Conservation (phyloP, 2,113 vertebrate genomes). For the Oryzias celebensis region DNA sequence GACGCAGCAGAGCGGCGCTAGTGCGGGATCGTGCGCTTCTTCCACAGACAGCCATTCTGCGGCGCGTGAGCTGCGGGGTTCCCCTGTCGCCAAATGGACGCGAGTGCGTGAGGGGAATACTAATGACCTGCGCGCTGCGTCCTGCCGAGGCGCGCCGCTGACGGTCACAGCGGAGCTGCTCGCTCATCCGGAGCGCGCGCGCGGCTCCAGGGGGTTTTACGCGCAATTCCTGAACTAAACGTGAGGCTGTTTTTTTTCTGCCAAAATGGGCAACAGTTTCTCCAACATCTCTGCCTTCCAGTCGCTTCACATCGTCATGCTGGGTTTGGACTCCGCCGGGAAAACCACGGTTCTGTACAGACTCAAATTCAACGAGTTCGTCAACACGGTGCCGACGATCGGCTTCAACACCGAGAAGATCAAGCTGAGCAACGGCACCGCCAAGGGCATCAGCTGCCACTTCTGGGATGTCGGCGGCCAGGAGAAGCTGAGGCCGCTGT, state of each 20-base stretch:
- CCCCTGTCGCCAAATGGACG: constrained; percentile 35
- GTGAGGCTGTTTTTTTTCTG: too few relatives aligned
- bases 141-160: constrained; percentile 43
- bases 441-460: constrained; percentile 96
- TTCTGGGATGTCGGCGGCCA: constrained; percentile 98
- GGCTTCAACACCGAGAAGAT: constrained; percentile 98
- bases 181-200: constrained; percentile 18
- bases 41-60: too few relatives aligned
- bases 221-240: not conserved
- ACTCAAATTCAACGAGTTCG: constrained; percentile 96
- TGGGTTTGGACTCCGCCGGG: constrained; percentile 95
- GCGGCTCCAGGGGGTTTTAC: not conserved
- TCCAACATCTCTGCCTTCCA: constrained; percentile 97
- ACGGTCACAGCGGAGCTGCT: constrained; percentile 38
- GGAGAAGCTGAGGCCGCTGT: constrained; percentile 95
- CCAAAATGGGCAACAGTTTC: constrained; percentile 92
- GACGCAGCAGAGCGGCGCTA: not conserved
- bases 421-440: constrained; percentile 88
- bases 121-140: constrained; percentile 55
- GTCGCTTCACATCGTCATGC: constrained; percentile 96
- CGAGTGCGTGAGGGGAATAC: constrained; percentile 53
- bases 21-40: not conserved
- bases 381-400: constrained; percentile 97
- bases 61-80: not conserved
- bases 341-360: constrained; percentile 96